Base-by-base conservation (phyloP, 2,113 vertebrate species). In the Pseudorasbora parva region DNA sequence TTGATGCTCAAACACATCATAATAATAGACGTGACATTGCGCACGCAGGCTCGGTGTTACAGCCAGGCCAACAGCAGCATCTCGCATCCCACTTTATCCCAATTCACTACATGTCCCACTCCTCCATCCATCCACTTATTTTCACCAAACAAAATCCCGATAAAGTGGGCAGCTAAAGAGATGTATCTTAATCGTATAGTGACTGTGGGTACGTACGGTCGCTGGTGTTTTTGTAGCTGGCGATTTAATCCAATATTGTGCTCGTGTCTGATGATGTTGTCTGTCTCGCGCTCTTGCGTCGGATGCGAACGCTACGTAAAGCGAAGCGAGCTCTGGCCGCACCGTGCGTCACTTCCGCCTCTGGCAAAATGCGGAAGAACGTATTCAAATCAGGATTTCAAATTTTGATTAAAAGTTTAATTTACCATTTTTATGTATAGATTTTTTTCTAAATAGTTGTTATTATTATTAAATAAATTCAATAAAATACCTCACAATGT, bases 311-410 rank as follows among this genome's bases (percentile, higher is more conserved):
- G 62, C 69, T 87, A 82, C 76, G 81, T 90, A 81, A 47, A 54
- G 45, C 25, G 88, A 92, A 85, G 37, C 43, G 87, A 92, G 89
- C 88, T 89, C 89, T 88, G 10, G 19, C 84, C 75, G 88, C 84
- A 85, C 81, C 17, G 8, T 73, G 90, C 93, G 93, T 94, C 93
- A 94, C 93, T 92, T 94, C 93, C 93, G 92, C 8, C 59, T 25
- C 14, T 71, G 21, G n/a, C 1, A 12, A 57, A 0, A 60, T 3
- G 74, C 81, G 74, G 73, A 81, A 69, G 10, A 1, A 17, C 74
- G 51, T 76, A n/a, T 57, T 41, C 0, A 37, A 23, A 14, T 33
- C 17, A 10, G 30, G 7, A 19, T 5, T 33, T n/a, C n/a, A n/a
- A n/a, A n/a, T n/a, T 7, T 37, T 68, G n/a, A 25, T 59, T 59